These are phyloP conservation scores for Gavialis gangeticus DNA, from an alignment of 2,113 vertebrate species.

Conservation along the genomic window DNA sequence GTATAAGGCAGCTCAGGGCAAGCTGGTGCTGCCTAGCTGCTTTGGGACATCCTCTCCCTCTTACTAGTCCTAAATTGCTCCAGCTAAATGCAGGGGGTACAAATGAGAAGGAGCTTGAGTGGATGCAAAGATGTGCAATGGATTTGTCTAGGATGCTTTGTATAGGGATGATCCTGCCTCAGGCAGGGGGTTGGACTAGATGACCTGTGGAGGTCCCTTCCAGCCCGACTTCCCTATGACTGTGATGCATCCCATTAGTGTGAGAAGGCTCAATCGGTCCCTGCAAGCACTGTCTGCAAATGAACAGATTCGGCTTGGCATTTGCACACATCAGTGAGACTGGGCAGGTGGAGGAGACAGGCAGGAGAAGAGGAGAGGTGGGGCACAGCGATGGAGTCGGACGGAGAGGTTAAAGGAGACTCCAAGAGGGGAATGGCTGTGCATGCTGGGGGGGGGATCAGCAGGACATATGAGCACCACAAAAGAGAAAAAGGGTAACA, in stretches of 20 bases:
- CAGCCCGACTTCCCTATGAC: no score
- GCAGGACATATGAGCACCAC: not conserved
- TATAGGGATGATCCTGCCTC: no score
- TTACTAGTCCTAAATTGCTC: not conserved
- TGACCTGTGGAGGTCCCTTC: no score
- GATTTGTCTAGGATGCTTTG: no score
- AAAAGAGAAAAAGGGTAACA: not conserved
- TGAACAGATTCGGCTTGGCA: not conserved
- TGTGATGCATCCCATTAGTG: not conserved
- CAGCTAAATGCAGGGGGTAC: accelerated
- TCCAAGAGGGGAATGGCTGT: not conserved
- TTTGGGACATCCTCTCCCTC: not conserved
- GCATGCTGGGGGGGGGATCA: not conserved
- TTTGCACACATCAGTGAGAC: not conserved
- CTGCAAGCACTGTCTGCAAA: not conserved
- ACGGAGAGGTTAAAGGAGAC: not conserved
- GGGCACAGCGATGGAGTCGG: not conserved
- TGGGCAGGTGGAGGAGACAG: not conserved
- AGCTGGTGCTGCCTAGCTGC: not conserved
- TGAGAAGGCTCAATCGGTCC: not conserved
- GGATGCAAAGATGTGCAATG: not conserved
- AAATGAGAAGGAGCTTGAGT: not conserved
- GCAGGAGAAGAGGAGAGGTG: not conserved
- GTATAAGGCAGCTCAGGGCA: not conserved
- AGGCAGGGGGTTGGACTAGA: no score